Evolutionary conservation across 2,113 vertebrate species (phyloP).

Genomic region (Psephotus haematonotus): DNA sequence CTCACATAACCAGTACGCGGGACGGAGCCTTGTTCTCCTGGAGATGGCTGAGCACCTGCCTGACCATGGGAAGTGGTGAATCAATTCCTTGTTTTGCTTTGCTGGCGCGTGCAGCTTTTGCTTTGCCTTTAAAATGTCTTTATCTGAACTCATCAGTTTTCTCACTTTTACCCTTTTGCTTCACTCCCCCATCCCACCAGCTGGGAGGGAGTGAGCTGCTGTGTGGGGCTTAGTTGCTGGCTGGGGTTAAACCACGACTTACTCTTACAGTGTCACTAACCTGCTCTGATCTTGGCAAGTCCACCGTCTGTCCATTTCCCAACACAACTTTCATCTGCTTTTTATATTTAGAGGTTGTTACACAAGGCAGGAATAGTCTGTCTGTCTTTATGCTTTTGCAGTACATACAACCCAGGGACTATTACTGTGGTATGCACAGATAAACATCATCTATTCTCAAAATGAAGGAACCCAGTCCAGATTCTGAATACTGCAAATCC

Average conservation of each 20-base stretch:
- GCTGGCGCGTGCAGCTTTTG: fast-evolving
- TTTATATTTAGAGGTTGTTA: neutral
- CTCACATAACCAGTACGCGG: fast-evolving
- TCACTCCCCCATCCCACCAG: neutral
- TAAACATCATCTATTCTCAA: neutral
- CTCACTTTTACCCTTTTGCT: neutral
- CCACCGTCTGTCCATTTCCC: neutral
- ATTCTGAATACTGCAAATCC: neutral
- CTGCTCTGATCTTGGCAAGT: neutral
- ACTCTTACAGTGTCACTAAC: neutral
- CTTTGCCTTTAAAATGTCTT: neutral
- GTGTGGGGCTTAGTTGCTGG: neutral
- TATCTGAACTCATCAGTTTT: neutral
- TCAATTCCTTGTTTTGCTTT: neutral
- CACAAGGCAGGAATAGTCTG: neutral
- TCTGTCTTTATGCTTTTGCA: neutral
- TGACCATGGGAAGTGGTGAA: neutral
- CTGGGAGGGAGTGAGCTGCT: fast-evolving
- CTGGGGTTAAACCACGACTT: neutral
- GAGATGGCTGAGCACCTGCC: neutral
- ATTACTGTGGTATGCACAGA: neutral
- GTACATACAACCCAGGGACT: neutral
- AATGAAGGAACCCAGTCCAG: neutral
- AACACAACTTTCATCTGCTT: neutral
- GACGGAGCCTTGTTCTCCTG: neutral